Evolutionary conservation across 2,888 invertebrate species (phyloP).

Genomic region (Mantis religiosa): DNA sequence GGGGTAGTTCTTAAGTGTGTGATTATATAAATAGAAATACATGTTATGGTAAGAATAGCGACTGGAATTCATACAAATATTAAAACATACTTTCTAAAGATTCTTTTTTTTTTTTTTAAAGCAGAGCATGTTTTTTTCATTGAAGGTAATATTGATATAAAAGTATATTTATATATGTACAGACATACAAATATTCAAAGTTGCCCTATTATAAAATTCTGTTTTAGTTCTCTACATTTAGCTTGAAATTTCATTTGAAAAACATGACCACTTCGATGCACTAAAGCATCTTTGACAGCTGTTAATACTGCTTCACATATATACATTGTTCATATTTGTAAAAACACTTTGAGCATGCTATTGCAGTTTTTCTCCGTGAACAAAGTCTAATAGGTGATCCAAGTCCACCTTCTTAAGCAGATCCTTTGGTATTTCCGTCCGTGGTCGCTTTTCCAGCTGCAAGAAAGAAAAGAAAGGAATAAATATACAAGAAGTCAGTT

Average conservation of each 20-base stretch:
- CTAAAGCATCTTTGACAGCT: neutral
- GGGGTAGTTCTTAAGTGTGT: neutral
- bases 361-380: slow-evolving; percentile 9
- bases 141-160: neutral
- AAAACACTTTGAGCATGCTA: neutral
- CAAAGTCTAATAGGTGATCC: neutral
- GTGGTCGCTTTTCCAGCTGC: neutral
- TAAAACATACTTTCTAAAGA: neutral
- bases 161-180: neutral
- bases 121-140: neutral
- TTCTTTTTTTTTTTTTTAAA: too few species aligned
- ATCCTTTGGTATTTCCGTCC: neutral
- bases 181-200: neutral
- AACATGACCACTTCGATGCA: neutral
- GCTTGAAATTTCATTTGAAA: neutral
- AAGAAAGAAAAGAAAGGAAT: neutral
- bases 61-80: neutral
- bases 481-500: neutral
- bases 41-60: too few species aligned
- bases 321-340: neutral
- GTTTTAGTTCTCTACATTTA: neutral
- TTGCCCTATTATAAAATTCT: neutral
- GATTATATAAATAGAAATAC: too few species aligned
- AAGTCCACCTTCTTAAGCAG: slow-evolving; percentile 7
- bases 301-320: neutral